Conservation (phyloP, 2,113 vertebrate genomes). For the Gracilinanus agilis region DNA sequence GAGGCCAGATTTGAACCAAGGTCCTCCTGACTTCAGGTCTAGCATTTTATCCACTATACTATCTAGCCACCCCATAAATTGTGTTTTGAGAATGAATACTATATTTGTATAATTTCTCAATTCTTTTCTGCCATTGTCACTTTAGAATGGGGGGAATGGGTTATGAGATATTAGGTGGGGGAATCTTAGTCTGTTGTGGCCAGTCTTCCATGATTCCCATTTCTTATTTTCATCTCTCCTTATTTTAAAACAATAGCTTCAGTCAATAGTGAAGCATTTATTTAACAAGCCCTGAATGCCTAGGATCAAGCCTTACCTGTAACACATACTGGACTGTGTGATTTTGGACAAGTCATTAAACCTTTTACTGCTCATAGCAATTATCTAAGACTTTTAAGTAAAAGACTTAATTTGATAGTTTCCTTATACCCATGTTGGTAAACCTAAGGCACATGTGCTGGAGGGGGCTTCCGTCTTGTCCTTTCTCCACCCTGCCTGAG, state of each 20-base stretch:
- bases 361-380: neutral
- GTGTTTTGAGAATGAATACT: neutral
- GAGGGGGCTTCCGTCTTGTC: no score
- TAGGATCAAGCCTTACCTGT: neutral
- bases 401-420: neutral
- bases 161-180: neutral
- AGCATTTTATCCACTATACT: no score
- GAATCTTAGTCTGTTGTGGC: neutral
- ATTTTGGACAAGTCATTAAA: neutral
- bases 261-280: neutral
- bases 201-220: neutral
- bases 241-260: neutral
- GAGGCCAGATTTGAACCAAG: no score
- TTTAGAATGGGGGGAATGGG: neutral
- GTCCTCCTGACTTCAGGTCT: no score
- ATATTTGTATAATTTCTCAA: neutral
- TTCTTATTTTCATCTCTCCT: neutral
- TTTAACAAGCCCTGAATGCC: no score
- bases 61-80: no score
- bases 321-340: neutral
- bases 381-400: neutral
- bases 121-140: neutral
- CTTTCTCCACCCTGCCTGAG: no score
- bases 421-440: neutral
- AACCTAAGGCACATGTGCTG: no score